Conservation (phyloP, 2,797 vertebrate genomes). For the Sebastes wilsoni region DNA sequence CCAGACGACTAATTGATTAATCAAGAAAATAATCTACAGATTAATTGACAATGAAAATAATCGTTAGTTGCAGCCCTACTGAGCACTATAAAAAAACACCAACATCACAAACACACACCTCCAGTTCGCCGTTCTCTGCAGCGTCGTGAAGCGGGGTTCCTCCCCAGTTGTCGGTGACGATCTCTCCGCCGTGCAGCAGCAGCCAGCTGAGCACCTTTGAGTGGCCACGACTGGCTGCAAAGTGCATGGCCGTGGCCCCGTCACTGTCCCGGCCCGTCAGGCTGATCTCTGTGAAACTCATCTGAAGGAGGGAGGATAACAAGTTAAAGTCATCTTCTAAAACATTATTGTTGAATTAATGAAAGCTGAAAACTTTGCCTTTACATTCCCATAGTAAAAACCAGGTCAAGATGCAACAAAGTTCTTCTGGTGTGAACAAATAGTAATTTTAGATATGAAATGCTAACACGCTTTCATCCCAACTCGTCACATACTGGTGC, state of each 20-base stretch:
- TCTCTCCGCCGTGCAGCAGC: constrained; percentile 95
- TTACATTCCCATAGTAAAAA: neutral
- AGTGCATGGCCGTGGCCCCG: constrained; percentile 96
- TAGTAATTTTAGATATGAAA: neutral
- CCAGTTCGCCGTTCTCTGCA: constrained; percentile 95
- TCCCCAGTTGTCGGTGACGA: constrained; percentile 89
- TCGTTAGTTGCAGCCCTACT: no score
- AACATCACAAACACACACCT: constrained; percentile 77
- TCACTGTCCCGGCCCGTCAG: constrained; percentile 89
- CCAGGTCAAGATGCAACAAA: neutral
- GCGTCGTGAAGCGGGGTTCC: constrained; percentile 95
- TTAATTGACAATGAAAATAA: no score
- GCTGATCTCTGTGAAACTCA: constrained; percentile 91
- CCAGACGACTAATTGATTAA: no score
- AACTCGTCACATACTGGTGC: no score
- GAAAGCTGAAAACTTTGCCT: neutral
- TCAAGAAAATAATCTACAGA: no score
- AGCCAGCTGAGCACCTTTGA: constrained; percentile 98
- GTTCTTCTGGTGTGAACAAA: neutral
- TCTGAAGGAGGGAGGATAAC: constrained; percentile 68
- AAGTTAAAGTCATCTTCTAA: neutral
- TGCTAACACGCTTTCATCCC: no score
- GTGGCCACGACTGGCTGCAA: constrained; percentile 94
- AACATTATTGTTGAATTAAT: neutral
- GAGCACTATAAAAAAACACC: neutral